Percentiles rank a stretch among this genome's conserved stretches.
Evolutionary conservation across 2,797 vertebrate genomes (phyloP).

Genomic region (Heterohyrax brucei): DNA sequence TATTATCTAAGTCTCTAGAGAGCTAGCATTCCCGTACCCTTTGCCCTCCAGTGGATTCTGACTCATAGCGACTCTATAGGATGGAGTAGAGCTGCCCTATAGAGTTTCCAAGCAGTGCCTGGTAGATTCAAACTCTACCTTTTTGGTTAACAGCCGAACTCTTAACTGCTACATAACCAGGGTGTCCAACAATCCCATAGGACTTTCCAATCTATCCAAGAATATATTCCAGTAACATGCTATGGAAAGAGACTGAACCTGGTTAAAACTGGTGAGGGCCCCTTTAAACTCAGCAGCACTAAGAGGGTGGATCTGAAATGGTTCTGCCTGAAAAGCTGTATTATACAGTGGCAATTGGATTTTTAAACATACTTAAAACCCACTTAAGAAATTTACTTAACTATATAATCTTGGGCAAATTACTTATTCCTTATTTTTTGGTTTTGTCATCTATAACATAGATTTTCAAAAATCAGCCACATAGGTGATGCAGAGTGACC

Average conservation of each 20-base stretch:
- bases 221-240: not conserved
- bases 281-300: not conserved
- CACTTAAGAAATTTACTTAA: constrained; percentile 13
- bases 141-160: too few relatives aligned
- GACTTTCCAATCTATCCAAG: not conserved
- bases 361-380: constrained; percentile 8
- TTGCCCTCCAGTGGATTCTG: too few relatives aligned
- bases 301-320: constrained; percentile 24
- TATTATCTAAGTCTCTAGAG: not conserved
- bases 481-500: not conserved
- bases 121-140: too few relatives aligned
- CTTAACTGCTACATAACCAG: too few relatives aligned
- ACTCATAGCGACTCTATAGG: too few relatives aligned
- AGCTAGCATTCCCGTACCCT: not conserved
- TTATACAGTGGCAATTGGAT: not conserved
- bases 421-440: constrained; percentile 9
- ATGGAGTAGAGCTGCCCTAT: too few relatives aligned
- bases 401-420: not conserved
- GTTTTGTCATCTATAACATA: constrained; percentile 26
- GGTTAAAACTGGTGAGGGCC: not conserved
- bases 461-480: not conserved
- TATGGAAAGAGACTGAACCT: constrained; percentile 11
- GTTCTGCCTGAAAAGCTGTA: not conserved
- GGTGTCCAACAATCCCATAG: not conserved
- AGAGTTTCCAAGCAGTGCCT: too few relatives aligned